phyloP scores from a whole-genome alignment of 2,888 invertebrate species.

The Drosophila barbarae region DNA sequence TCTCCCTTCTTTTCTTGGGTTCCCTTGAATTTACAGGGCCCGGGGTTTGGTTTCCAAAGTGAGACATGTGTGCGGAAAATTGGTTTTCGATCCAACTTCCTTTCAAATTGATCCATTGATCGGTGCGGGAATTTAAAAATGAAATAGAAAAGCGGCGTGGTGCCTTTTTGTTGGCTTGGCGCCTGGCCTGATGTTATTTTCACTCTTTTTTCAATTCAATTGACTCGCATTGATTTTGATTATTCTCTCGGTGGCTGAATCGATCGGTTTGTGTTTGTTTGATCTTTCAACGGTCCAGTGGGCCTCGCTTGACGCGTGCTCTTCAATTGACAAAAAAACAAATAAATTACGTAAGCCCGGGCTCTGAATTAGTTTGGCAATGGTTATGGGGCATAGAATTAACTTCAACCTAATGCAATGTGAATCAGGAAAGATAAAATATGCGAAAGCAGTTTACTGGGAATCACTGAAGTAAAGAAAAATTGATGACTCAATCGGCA shows the following conservation, averaged over 20 bases:
- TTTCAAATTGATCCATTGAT: slow-evolving; percentile 59
- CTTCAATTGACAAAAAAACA: slow-evolving; percentile 19
- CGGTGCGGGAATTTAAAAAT: slow-evolving; percentile 8
- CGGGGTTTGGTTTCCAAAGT: background rate
- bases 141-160: slow-evolving; percentile 2
- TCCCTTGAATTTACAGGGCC: background rate
- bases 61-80: slow-evolving; percentile 62
- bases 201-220: slow-evolving; percentile 55
- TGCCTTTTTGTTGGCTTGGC: slow-evolving; percentile 24
- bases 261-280: slow-evolving; percentile 13
- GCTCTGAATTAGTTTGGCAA: slow-evolving; percentile 14
- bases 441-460: background rate
- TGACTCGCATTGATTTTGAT: slow-evolving; percentile 69
- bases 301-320: slow-evolving; percentile 37
- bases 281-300: slow-evolving; percentile 39
- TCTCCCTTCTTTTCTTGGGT: background rate
- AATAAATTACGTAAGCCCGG: slow-evolving; percentile 27
- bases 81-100: slow-evolving; percentile 40
- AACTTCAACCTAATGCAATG: background rate
- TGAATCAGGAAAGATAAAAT: background rate
- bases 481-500: slow-evolving; percentile 6
- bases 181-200: slow-evolving; percentile 38
- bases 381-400: background rate
- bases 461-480: background rate
- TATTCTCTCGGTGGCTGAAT: slow-evolving; percentile 27